Base-by-base conservation (phyloP, 2,113 vertebrate species). In the Ammodytes dubius region DNA sequence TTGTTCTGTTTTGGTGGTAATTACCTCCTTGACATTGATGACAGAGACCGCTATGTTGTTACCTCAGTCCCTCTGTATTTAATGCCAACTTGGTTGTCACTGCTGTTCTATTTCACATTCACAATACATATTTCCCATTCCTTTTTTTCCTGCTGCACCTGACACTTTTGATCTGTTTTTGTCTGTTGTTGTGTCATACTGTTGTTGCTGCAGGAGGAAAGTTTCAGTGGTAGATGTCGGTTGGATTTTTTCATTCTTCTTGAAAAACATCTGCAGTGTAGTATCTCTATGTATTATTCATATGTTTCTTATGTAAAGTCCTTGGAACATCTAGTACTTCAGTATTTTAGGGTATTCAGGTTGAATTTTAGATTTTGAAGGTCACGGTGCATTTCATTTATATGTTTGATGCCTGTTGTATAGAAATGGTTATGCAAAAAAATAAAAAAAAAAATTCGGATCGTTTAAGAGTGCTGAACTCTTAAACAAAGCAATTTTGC, bases 1-100 rank as follows among this genome's bases (percentile, higher is more conserved):
- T 84, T 82, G 35, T 78, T 81, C 60, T 75, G 68, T 83, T 86
- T 84, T 65, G 57, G 72, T 52, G 39, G 58, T 69, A 73, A 75
- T 82, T 67, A 79, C 47, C n/a, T 27, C 27, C 7, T 83, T 39
- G 61, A 4, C 72, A 84, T 79, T 73, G 45, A 81, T 74, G 60
- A 10, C 17, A 59, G 43, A 35, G 27, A 17, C 53, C 63, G 49
- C 42, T 73, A 0, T 42, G 49, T 73, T 70, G 70, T 50, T 60
- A 37, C 74, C 59, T 74, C 77, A n/a, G 4, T 77, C 58, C 40
- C 40, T 19, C n/a, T 77, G 45, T 14, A 19, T 70, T 74, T 63
- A 49, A 59, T 52, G 63, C 63, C 42, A 63, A 64, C 39, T 12
- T 27, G 12, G 43, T 35, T 74, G 45, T 77, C 67, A 27, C 19